Evolutionary conservation across 92 coral and sea anemone genomes (phyloP), one percentile per base, ranked within the genome.

Genomic region (Parazoanthus atlanticus): DNA sequence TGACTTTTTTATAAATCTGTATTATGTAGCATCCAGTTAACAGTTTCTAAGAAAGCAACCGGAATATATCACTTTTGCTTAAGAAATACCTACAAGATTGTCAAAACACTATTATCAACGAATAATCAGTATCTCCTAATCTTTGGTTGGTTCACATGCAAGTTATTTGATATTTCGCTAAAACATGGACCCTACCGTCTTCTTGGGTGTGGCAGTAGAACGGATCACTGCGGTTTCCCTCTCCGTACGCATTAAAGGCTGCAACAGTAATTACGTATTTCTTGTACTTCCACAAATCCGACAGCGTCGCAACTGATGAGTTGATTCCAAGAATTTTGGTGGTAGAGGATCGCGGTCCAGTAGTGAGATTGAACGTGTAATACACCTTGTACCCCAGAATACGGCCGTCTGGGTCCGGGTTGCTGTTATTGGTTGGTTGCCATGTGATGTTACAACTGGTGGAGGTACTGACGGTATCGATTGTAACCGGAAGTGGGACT

Each of bases 311-410:
- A 19, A 10, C 66, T 41, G 87, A 84, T 28, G 76, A 54, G 41
- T 80, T 80, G 61, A n/a, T 67, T 56, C 84, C 71, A 16, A 52
- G 46, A 21, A 80, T 21, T 15, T 72, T 66, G 23, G 36, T 41
- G 23, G 29, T 49, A 13, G 40, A 13, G 17, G 29, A 26, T 46
- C 21, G 64, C 19, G 79, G 67, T 16, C 87, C 87, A 69, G 36
- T 84, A 16, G 87, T 84, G 8, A 84, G 87, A 31, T 84, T 84
- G 2, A 84, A 71, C 3, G 87, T 84, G 79, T 84, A 84, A 71
- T 84, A 71, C 65, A 84, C 87, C 5, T 84, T 84, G 46, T 84
- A 84, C 21, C 87, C 87, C 7, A 84, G 78, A 25, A 84, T 70
- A 70, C 78, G 78, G 28, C 79, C 87, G 5, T 84, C 87, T 13